Conservation (phyloP, 2,888 invertebrate species). For the Yponomeuta malinellus region DNA sequence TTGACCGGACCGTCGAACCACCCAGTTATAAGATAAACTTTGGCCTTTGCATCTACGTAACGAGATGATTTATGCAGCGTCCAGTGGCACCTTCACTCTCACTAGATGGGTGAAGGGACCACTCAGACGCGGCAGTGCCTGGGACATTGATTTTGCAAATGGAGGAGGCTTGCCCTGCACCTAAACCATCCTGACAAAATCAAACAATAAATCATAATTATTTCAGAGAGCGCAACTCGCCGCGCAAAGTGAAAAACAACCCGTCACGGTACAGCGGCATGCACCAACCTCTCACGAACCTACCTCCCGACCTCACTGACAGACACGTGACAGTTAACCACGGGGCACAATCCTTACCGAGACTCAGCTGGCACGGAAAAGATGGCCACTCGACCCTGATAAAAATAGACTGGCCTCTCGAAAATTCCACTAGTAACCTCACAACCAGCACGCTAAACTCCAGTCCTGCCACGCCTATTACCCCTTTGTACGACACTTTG, state of each 20-base stretch:
- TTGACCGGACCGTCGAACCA: too few species aligned
- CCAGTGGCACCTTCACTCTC: too few species aligned
- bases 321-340: constrained; percentile 33
- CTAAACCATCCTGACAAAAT: neutral
- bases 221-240: constrained; percentile 66
- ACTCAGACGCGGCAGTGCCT: too few species aligned
- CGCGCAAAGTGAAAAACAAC: constrained; percentile 50
- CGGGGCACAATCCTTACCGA: constrained; percentile 15
- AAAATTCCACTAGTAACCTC: constrained; percentile 48
- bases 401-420: constrained; percentile 63
- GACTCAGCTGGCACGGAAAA: constrained; percentile 66
- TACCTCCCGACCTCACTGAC: constrained; percentile 15
- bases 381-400: constrained; percentile 66
- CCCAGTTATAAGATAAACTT: too few species aligned
- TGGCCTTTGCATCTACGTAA: too few species aligned
- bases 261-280: constrained; percentile 53
- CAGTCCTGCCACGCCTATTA: constrained; percentile 51
- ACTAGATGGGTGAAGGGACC: too few species aligned
- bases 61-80: too few species aligned
- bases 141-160: too few species aligned
- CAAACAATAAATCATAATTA: constrained; percentile 11
- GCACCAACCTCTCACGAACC: constrained; percentile 36
- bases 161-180: too few species aligned
- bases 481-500: constrained; percentile 57
- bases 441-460: constrained; percentile 53